Evolutionary conservation across 2,888 invertebrate species (phyloP).

Genomic region (Tachina fera): DNA sequence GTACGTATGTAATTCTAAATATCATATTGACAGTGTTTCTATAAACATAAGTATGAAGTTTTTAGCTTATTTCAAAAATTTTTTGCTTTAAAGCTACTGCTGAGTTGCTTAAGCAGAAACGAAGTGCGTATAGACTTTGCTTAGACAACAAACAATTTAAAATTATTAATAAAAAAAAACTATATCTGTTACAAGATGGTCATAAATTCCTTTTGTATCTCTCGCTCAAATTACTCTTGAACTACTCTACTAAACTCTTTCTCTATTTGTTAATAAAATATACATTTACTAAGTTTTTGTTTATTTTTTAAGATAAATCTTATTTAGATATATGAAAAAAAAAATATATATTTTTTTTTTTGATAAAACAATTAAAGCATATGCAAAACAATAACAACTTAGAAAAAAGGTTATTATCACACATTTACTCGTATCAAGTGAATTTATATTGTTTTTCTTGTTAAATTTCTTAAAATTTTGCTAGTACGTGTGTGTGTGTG

Average conservation of each 20-base stretch:
- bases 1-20: no score
- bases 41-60: no score
- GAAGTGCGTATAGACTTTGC: no score
- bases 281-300: constrained; percentile 6
- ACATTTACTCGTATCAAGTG: constrained; percentile 48
- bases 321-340: not conserved
- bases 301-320: constrained; percentile 24
- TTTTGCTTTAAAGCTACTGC: no score
- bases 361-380: constrained; percentile 7
- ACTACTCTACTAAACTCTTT: constrained; percentile 27
- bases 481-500: not conserved
- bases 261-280: not conserved
- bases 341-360: not conserved
- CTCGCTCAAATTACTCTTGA: constrained; percentile 38
- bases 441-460: constrained; percentile 16
- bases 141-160: no score
- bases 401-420: constrained; percentile 59
- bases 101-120: no score
- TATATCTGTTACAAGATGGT: not conserved
- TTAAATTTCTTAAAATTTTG: constrained; percentile 32
- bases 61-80: no score
- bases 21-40: no score
- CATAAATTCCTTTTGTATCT: constrained; percentile 7
- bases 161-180: not conserved
- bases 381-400: constrained; percentile 14